Evolutionary conservation across 2,888 invertebrate species (phyloP), one percentile per base, ranked within the genome.

Genomic region (Chymomyza amoena): DNA sequence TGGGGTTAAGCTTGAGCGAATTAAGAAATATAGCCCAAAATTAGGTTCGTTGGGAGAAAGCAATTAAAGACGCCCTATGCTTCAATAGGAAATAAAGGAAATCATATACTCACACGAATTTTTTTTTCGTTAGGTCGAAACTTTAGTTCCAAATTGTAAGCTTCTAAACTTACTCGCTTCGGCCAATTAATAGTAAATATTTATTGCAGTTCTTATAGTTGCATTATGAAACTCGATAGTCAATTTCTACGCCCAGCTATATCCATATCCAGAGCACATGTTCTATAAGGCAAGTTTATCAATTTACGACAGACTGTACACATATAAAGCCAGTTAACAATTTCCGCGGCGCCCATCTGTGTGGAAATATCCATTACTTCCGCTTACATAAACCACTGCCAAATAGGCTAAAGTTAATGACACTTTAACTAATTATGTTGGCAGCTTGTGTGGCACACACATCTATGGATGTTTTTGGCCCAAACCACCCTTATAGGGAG

Each of bases 351-450:
- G 57, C 57, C 28, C 32, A 60, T n/a, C 32, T n/a, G 15, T 61
- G 60, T 61, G 75, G 70, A 64, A 59, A 60, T 78, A 70, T 75
- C 69, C 66, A 76, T 69, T 70, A 75, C 73, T 80, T 84, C 77
- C 75, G 81, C 71, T 77, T 75, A 73, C 75, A 73, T 79, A 72
- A 76, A 67, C 73, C 72, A 60, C 52, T 61, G 32, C 66, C 77
- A 85, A 84, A 79, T 77, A 75, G 80, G 76, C 77, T 76, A 76
- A 67, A 77, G 71, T 73, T 78, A 79, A 84, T 74, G 75, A 65
- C 78, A 73, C 84, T 77, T 87, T 81, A 75, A 72, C 79, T 81
- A 86, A 87, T 87, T 81, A 84, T 77, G 76, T 70, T 76, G 72
- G 68, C 71, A 78, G 70, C 75, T 72, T 67, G 39, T 67, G 66